Percentiles rank a stretch among this genome's conserved stretches.
Conservation (phyloP, 2,113 vertebrate species). For the Heliornis fulica region DNA sequence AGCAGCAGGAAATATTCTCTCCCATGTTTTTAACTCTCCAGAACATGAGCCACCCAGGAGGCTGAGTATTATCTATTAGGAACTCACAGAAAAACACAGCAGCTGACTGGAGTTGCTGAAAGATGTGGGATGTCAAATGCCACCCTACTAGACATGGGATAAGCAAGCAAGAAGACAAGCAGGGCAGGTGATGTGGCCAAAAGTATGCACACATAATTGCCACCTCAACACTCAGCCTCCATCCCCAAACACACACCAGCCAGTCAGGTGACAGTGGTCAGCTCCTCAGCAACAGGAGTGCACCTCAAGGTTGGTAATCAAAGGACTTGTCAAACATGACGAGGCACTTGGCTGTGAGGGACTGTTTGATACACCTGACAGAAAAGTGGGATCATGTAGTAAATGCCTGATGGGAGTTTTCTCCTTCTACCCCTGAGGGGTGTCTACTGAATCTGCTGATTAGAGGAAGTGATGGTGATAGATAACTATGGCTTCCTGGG, state of each 20-base stretch:
- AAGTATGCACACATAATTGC: background rate
- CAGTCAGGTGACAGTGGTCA: background rate
- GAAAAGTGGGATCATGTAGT: background rate
- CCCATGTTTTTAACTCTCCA: background rate
- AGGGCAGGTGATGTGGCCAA: slow-evolving; percentile 38
- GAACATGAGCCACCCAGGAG: background rate
- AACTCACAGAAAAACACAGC: background rate
- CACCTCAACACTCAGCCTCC: background rate
- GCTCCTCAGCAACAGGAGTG: background rate
- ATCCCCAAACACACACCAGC: background rate
- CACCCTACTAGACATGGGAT: background rate
- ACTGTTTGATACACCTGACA: background rate
- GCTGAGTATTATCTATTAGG: background rate
- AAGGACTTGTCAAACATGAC: background rate
- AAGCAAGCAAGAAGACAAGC: background rate
- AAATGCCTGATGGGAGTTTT: background rate
- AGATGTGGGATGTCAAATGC: background rate
- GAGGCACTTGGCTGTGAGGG: background rate
- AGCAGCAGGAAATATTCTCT: background rate
- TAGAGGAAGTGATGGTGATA: slow-evolving; percentile 52
- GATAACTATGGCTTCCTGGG: slow-evolving; percentile 42
- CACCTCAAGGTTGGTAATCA: background rate
- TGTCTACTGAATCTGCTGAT: slow-evolving; percentile 7
- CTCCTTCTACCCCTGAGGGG: slow-evolving; percentile 6
- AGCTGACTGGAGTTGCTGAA: background rate